phyloP scores from a whole-genome alignment of 2,888 invertebrate species.

The Oconnorella tubifera region DNA sequence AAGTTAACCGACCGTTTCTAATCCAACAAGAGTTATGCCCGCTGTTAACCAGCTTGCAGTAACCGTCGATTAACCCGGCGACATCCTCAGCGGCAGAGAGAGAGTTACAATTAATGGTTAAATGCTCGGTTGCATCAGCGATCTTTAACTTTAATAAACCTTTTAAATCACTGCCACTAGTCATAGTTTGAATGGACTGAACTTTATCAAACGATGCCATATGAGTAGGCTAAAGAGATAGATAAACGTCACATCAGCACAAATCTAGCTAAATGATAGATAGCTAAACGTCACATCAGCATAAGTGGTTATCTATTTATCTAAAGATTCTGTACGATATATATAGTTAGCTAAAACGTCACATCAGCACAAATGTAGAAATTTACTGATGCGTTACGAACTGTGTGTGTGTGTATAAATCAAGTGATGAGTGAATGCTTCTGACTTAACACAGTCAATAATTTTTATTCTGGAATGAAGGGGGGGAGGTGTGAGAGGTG shows the following conservation, averaged over 20 bases:
- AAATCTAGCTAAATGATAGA: no score
- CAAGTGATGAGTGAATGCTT: no score
- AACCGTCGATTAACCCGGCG: constrained; percentile 94
- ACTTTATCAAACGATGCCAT: constrained; percentile 83
- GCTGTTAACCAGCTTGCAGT: constrained; percentile 72
- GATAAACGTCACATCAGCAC: background rate
- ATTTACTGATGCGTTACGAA: no score
- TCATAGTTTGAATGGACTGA: constrained; percentile 74
- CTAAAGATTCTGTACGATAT: background rate
- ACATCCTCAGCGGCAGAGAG: constrained; percentile 83
- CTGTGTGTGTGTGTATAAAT: no score
- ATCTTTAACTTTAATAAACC: constrained; percentile 77
- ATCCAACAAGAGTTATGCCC: constrained; percentile 27
- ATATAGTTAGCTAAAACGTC: background rate
- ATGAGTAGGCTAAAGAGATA: constrained; percentile 67
- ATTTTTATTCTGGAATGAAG: no score
- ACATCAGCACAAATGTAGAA: no score
- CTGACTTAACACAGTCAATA: no score
- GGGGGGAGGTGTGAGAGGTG: no score
- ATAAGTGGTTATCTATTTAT: background rate
- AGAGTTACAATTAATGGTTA: constrained; percentile 80
- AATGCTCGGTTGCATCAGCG: constrained; percentile 65
- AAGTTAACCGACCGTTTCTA: constrained; percentile 19
- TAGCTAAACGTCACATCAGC: no score
- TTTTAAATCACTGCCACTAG: constrained; percentile 64